These are phyloP conservation scores for Corythucha ciliata DNA, from an alignment of 2,888 invertebrate genomes.

Conservation along the genomic window DNA sequence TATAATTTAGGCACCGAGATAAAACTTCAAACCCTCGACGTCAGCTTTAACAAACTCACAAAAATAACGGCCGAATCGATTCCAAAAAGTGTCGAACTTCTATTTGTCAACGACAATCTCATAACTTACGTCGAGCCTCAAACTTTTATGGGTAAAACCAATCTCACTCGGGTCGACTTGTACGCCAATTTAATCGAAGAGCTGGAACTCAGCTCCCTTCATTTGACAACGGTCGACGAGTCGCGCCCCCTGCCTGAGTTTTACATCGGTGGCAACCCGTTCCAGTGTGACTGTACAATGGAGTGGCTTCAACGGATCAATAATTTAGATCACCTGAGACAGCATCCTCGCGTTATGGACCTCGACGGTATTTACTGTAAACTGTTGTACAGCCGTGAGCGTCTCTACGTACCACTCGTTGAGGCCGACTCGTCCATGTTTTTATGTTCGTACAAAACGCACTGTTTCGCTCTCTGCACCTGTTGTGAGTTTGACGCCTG, in stretches of 20 bases:
- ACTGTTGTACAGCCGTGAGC: conserved; percentile 72
- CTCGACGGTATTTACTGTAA: conserved; percentile 82
- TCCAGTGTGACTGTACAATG: conserved; percentile 90
- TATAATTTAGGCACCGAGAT: conserved; percentile 60
- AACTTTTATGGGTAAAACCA: conserved; percentile 79
- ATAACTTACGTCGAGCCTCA: conserved; percentile 78
- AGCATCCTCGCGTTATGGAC: conserved; percentile 85
- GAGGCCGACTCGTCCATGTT: conserved; percentile 84
- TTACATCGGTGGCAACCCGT: conserved; percentile 88
- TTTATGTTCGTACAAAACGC: conserved; percentile 82
- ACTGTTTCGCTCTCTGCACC: conserved; percentile 88
- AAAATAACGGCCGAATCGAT: conserved; percentile 65
- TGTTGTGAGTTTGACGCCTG: conserved; percentile 96
- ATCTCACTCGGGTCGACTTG: conserved; percentile 81
- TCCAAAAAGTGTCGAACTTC: conserved; percentile 72
- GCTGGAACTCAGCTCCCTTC: conserved; percentile 73
- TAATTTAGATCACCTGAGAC: conserved; percentile 67
- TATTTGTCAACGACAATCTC: conserved; percentile 82
- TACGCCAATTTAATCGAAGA: conserved; percentile 86
- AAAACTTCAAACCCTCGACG: conserved; percentile 72
- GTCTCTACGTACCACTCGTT: conserved; percentile 72
- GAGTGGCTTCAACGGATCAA: conserved; percentile 91
- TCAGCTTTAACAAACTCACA: conserved; percentile 80
- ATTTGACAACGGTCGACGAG: conserved; percentile 69
- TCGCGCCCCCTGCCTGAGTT: conserved; percentile 74